These are phyloP conservation scores for Neoseiulus cucumeris DNA, from an alignment of 1,140 invertebrate species.

Conservation along the genomic window DNA sequence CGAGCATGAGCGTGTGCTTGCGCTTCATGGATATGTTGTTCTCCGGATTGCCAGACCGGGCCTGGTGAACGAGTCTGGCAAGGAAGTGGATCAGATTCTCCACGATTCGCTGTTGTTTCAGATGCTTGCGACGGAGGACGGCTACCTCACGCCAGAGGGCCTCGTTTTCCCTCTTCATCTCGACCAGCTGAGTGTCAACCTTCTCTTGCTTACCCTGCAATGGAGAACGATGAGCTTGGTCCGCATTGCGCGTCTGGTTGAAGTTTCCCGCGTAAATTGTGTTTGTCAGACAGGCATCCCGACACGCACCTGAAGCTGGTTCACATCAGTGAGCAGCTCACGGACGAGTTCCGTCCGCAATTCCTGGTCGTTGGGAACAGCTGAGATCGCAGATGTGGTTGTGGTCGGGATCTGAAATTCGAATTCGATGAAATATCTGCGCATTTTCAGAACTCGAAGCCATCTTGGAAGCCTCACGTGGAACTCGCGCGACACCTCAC, in stretches of 20 bases:
- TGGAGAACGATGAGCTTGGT: constrained; percentile 44
- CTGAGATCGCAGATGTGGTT: constrained; percentile 9
- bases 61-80: constrained; percentile 61
- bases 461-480: too few relatives aligned
- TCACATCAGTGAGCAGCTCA: background rate
- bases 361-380: constrained; percentile 12
- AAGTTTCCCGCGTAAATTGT: background rate
- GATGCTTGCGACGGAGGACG: constrained; percentile 68
- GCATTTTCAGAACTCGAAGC: constrained; percentile 1
- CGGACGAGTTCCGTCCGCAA: background rate
- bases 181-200: constrained; percentile 57
- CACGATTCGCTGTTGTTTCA: constrained; percentile 90
- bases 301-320: background rate
- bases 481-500: background rate
- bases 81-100: constrained; percentile 91
- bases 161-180: constrained; percentile 87
- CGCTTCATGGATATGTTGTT: constrained; percentile 25
- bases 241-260: constrained; percentile 40
- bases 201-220: constrained; percentile 71
- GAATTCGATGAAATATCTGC: background rate
- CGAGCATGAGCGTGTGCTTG: constrained; percentile 20
- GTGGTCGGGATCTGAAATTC: background rate
- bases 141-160: constrained; percentile 83
- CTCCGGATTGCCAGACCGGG: constrained; percentile 26
- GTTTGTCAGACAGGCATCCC: background rate